Conservation (phyloP, 2,888 invertebrate species). For the Chymomyza amoena region DNA sequence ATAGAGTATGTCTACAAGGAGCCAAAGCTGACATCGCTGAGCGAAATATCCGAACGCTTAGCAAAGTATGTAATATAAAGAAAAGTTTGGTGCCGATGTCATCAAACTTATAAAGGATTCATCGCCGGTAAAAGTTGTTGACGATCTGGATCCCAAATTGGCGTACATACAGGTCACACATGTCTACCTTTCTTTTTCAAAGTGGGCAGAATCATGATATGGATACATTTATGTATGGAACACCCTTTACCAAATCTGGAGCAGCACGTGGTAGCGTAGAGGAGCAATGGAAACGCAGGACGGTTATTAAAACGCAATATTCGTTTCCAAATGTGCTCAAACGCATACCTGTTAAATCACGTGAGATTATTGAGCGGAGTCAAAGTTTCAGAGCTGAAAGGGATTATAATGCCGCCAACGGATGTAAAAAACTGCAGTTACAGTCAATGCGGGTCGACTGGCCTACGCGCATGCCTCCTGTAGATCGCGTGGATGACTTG, state of each 20-base stretch:
- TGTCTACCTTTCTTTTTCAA: slow-evolving; percentile 93
- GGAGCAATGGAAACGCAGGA: slow-evolving; percentile 94
- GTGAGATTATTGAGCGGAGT: slow-evolving; percentile 87
- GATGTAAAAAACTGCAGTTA: slow-evolving; percentile 96
- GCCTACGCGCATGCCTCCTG: slow-evolving; percentile 97
- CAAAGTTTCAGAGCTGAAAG: slow-evolving; percentile 90
- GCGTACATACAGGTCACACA: slow-evolving; percentile 97
- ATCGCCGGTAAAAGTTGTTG: slow-evolving; percentile 88
- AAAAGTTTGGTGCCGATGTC: slow-evolving; percentile 91
- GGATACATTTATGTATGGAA: slow-evolving; percentile 95
- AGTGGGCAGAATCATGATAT: slow-evolving; percentile 93
- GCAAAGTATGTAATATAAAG: slow-evolving; percentile 89
- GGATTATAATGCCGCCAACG: slow-evolving; percentile 89
- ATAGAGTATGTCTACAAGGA: slow-evolving; percentile 97
- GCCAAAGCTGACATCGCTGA: slow-evolving; percentile 94
- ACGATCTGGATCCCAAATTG: slow-evolving; percentile 88
- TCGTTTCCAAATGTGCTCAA: slow-evolving; percentile 98
- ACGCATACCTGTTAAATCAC: slow-evolving; percentile 88
- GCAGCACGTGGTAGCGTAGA: slow-evolving; percentile 88
- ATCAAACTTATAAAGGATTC: slow-evolving; percentile 97
- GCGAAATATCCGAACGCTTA: slow-evolving; percentile 94
- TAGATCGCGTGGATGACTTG: slow-evolving; percentile 90
- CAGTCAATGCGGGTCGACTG: slow-evolving; percentile 96
- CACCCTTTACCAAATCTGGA: slow-evolving; percentile 93
- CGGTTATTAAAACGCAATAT: slow-evolving; percentile 91